Percentiles rank a stretch among this genome's conserved stretches.
phyloP scores from a whole-genome alignment of 2,113 vertebrate genomes.

The Neodontobutis hainanensis region DNA sequence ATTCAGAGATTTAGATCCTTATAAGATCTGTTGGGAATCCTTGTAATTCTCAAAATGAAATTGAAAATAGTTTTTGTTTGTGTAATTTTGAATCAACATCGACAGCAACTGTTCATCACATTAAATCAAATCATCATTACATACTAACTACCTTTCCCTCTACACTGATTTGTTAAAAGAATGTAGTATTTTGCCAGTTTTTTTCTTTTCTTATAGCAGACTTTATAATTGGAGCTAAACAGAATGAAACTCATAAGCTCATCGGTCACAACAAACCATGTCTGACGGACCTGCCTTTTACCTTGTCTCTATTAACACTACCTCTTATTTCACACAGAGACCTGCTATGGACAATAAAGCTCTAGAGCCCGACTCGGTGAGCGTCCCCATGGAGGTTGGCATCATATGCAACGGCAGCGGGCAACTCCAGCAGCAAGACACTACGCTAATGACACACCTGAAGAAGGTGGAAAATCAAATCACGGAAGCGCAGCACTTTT shows the following conservation, averaged over 20 bases:
- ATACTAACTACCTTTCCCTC: not conserved
- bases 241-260: not conserved
- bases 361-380: conserved; percentile 76
- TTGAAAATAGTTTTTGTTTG: too few relatives aligned
- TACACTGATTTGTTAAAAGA: not conserved
- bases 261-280: not conserved
- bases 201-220: conserved; percentile 1
- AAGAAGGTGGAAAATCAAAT: conserved; percentile 97
- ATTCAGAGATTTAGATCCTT: too few relatives aligned
- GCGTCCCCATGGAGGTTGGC: conserved; percentile 86
- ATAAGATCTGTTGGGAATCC: too few relatives aligned
- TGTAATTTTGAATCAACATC: too few relatives aligned
- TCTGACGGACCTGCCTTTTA: not conserved
- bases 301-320: not conserved
- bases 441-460: conserved; percentile 85
- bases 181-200: not conserved
- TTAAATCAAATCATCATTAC: conserved; percentile 10
- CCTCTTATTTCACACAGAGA: conserved; percentile 18
- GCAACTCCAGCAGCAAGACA: conserved; percentile 73
- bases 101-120: not conserved
- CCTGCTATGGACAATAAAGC: conserved; percentile 77
- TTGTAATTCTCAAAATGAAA: too few relatives aligned
- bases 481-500: conserved; percentile 92
- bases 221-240: not conserved
- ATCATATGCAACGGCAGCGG: conserved; percentile 49